Evolutionary conservation across 2,797 vertebrate genomes (phyloP).

Genomic region (Amblyraja radiata): DNA sequence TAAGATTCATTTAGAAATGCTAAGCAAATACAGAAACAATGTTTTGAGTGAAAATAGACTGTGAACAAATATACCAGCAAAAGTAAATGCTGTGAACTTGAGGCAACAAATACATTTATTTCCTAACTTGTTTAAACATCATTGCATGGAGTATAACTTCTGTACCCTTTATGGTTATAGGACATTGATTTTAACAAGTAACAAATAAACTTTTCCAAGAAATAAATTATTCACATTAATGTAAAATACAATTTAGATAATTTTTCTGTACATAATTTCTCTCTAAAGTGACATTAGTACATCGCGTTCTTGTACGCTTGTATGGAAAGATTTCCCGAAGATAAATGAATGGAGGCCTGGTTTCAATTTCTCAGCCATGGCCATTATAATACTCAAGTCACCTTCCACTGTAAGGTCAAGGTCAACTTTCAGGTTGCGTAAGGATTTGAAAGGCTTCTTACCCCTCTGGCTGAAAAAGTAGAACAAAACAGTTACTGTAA

Average conservation of each 20-base stretch:
- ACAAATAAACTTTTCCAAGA: constrained; percentile 20
- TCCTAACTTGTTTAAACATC: neutral
- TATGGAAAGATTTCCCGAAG: constrained; percentile 87
- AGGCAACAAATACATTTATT: neutral
- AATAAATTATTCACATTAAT: constrained; percentile 30
- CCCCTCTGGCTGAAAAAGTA: constrained; percentile 77
- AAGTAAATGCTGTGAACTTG: neutral
- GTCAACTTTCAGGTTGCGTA: constrained; percentile 85
- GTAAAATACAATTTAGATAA: constrained; percentile 21
- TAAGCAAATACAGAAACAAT: neutral
- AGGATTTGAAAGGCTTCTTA: constrained; percentile 85
- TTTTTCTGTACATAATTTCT: constrained; percentile 49
- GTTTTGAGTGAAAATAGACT: neutral
- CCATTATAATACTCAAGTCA: constrained; percentile 92
- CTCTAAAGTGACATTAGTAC: constrained; percentile 83
- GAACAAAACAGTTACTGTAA: neutral
- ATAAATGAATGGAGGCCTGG: constrained; percentile 90
- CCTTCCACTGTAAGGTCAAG: constrained; percentile 86
- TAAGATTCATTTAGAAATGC: neutral
- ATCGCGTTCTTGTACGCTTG: constrained; percentile 87
- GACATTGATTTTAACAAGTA: neutral
- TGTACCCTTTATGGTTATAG: neutral
- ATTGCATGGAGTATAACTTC: neutral
- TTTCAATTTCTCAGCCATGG: constrained; percentile 91
- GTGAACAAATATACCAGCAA: neutral